Conservation (phyloP, 2,113 vertebrate genomes). For the Ailurus styani region DNA sequence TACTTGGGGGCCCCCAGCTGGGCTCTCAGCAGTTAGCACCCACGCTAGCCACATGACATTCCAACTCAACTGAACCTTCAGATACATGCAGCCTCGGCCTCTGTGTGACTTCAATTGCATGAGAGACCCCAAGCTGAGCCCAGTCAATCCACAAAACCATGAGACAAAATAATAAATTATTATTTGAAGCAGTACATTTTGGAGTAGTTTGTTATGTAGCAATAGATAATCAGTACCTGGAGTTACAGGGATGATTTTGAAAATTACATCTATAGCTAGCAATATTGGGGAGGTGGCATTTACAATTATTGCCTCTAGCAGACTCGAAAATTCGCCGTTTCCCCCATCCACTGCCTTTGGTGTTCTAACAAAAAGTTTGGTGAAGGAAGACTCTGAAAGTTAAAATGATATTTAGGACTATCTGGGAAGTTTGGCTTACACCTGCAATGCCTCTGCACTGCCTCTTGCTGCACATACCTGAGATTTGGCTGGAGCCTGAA, state of each 20-base stretch:
- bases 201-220: background rate
- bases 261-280: background rate
- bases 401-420: background rate
- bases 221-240: background rate
- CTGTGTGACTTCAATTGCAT: background rate
- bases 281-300: background rate
- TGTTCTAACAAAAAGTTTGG: background rate
- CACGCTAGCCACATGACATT: background rate
- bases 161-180: background rate
- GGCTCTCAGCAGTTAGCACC: background rate
- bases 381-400: background rate
- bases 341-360: background rate
- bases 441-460: background rate
- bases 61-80: background rate
- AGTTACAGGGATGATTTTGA: background rate
- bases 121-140: background rate
- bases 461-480: background rate
- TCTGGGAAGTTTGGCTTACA: background rate
- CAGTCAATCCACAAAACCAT: background rate
- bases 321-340: background rate
- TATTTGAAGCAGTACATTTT: background rate
- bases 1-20: background rate
- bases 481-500: background rate
- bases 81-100: background rate
- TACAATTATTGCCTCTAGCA: background rate